phyloP scores from a whole-genome alignment of 35 echinoderm and acorn worm species.

The Ptychodera flava region DNA sequence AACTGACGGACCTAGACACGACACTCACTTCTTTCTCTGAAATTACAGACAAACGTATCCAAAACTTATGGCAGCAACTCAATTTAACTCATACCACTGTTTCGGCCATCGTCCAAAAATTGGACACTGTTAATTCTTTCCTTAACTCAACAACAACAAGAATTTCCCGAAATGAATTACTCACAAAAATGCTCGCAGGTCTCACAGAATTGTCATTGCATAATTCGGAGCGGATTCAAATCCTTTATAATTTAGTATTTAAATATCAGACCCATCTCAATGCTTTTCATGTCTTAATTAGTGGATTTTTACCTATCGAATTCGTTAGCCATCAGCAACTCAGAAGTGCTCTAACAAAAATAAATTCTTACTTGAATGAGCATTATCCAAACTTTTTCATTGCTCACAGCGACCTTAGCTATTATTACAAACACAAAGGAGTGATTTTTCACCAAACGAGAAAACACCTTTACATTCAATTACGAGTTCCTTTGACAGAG shows the following conservation, averaged over 20 bases:
- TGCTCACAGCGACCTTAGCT: background rate
- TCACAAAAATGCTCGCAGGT: background rate
- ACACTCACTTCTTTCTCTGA: too few species aligned
- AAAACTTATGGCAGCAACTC: too few species aligned
- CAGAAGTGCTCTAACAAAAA: background rate
- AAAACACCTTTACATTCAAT: background rate
- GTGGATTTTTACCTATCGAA: background rate
- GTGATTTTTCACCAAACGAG: background rate
- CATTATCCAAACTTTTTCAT: too few species aligned
- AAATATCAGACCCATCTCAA: background rate
- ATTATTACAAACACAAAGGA: background rate
- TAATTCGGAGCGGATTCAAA: background rate
- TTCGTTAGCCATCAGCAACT: background rate
- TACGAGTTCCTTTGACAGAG: background rate
- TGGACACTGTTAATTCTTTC: too few species aligned
- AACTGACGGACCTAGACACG: too few species aligned
- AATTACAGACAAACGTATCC: too few species aligned
- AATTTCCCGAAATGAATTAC: background rate
- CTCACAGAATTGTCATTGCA: background rate
- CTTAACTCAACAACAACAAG: background rate
- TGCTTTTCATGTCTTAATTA: background rate
- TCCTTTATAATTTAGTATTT: background rate
- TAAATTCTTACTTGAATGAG: too few species aligned
- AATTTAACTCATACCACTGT: too few species aligned
- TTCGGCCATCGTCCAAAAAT: too few species aligned